Evolutionary conservation across 2,888 invertebrate genomes (phyloP), one percentile per base, ranked within the genome.

Genomic region (Podotricha telesiphe): DNA sequence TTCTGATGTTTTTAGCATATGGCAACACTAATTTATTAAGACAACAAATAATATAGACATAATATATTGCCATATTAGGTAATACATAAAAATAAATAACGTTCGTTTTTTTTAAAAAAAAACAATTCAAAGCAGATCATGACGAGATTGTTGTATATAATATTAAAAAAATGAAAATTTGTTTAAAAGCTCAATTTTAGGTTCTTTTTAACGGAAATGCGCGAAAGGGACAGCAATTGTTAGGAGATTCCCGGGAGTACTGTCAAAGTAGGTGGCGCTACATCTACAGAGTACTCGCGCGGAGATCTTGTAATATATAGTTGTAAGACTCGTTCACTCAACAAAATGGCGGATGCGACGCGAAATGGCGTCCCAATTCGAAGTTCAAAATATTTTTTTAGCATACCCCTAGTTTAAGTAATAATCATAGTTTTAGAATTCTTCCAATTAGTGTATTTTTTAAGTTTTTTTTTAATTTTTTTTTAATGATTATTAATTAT

Each of bases 381-480:
- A 79, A 81, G 80, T 82, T 82, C 82, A 83, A 83, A 84, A 82
- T 81, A 82, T 83, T 79, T 82, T 55, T 82, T 85, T 86, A 83
- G 83, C 83, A 81, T 79, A 79, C 74, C 73, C 82, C 72, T 83
- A 80, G 65, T 17, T 13, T 86, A 85, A 84, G 78, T 83, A 74
- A 76, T 53, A 53, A 67, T 67, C 47, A 62, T 75, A 90, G 86
- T 79, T 91, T 88, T 89, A 90, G 86, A 86, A 84, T 82, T 91
- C 92, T 93, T 92, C 92, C 92, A 92, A 86, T 87, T 86, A 90
- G 82, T 78, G 79, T 84, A 82, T 82, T 82, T 82, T 51, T 86
- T 91, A 89, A 88, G 89, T 88, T 91, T 88, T 88, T 45, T 78
- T 78, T 68, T 48, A 59, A n/a, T n/a, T n/a, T n/a, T n/a, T n/a